phyloP scores from a whole-genome alignment of 1,140 invertebrate species.

The Centruroides vittatus region DNA sequence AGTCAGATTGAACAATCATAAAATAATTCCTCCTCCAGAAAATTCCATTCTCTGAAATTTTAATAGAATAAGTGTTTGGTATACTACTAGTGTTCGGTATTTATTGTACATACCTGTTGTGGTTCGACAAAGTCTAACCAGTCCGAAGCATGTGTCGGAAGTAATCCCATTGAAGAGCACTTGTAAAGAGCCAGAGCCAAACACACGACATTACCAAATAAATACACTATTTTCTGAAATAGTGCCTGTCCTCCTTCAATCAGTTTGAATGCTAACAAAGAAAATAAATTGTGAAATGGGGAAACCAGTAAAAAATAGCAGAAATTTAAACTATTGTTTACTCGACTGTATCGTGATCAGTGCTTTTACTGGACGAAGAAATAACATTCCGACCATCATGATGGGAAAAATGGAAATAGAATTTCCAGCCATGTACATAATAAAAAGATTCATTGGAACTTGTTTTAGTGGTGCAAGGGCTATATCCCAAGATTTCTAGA shows the following conservation, averaged over 20 bases:
- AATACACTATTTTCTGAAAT: conserved; percentile 83
- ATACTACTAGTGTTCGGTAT: neutral
- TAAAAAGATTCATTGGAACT: conserved; percentile 97
- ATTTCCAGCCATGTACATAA: conserved; percentile 99
- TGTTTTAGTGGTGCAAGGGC: conserved; percentile 84
- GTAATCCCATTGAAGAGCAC: conserved; percentile 94
- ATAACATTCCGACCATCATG: conserved; percentile 99
- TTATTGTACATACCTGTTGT: conserved; percentile 24
- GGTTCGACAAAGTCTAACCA: conserved; percentile 97
- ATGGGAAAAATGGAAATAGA: conserved; percentile 99
- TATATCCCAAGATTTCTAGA: conserved; percentile 85
- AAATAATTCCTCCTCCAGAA: conserved; percentile 65
- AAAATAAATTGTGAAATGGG: neutral
- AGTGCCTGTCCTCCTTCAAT: conserved; percentile 81
- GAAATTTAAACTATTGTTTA: conserved; percentile 26
- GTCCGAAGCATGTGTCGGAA: conserved; percentile 95
- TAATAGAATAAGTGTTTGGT: neutral
- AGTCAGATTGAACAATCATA: conserved; percentile 24
- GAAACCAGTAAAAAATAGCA: too few species aligned
- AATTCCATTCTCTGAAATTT: conserved; percentile 56
- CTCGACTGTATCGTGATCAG: conserved; percentile 75
- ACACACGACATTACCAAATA: conserved; percentile 87
- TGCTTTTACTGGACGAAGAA: conserved; percentile 88
- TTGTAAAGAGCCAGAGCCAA: conserved; percentile 90
- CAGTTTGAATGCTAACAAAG: conserved; percentile 55